Evolutionary conservation across 2,888 invertebrate species (phyloP).

Genomic region (Oxytorus armatus): DNA sequence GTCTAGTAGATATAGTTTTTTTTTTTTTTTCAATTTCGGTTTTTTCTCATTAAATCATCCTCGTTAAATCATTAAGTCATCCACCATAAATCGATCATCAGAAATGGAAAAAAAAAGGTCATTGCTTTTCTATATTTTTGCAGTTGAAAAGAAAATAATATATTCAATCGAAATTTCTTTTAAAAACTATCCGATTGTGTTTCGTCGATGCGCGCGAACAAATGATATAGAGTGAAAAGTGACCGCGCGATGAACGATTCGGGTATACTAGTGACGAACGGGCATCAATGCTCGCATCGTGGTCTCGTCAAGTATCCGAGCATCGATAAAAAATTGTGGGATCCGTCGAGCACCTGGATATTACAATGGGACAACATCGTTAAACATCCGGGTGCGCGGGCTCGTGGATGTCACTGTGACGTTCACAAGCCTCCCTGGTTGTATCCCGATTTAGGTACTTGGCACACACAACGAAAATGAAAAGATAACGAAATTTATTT

Average conservation of each 20-base stretch:
- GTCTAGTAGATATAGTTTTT: no score
- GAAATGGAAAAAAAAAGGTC: no score
- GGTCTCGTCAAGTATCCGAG: conserved; percentile 82
- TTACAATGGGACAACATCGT: conserved; percentile 86
- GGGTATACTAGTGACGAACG: conserved; percentile 73
- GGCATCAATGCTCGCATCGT: conserved; percentile 80
- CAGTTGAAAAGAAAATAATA: no score
- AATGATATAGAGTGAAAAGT: conserved; percentile 15
- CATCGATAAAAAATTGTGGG: conserved; percentile 84
- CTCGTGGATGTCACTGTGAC: conserved; percentile 84
- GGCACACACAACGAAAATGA: conserved; percentile 73
- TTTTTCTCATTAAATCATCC: no score
- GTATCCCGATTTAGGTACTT: conserved; percentile 82
- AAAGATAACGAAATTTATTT: background rate
- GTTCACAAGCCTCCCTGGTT: conserved; percentile 83
- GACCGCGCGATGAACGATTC: conserved; percentile 74
- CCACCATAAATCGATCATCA: no score
- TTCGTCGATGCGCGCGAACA: background rate
- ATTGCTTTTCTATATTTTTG: no score
- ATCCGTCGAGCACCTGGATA: conserved; percentile 85
- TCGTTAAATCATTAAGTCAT: no score
- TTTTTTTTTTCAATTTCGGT: no score
- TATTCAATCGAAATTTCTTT: no score
- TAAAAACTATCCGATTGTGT: no score
- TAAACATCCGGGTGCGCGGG: conserved; percentile 84